Evolutionary conservation across 2,888 invertebrate species (phyloP).

Genomic region (Notocelia uddmanniana): DNA sequence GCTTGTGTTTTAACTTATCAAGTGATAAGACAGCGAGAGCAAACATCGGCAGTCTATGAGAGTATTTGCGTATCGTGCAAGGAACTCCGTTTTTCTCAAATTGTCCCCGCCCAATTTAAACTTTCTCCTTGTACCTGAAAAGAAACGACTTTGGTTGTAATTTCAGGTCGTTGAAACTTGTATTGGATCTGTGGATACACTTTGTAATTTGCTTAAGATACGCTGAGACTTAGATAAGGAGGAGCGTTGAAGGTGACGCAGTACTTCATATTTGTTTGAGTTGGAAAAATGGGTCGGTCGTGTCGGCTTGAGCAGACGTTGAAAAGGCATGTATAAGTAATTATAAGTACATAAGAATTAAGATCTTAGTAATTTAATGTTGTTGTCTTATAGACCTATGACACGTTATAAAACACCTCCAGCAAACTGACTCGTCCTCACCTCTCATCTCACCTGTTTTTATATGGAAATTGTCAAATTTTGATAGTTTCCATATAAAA

Average conservation of each 20-base stretch:
- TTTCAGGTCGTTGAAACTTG: slow-evolving; percentile 58
- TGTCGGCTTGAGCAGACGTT: slow-evolving; percentile 3
- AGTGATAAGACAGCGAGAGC: slow-evolving; percentile 78
- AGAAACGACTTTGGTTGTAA: slow-evolving; percentile 61
- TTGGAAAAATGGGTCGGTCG: slow-evolving; percentile 34
- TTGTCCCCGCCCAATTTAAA: slow-evolving; percentile 65
- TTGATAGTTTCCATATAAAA: too few relatives aligned
- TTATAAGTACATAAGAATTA: background rate
- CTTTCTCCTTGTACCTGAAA: slow-evolving; percentile 70
- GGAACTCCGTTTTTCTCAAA: slow-evolving; percentile 74
- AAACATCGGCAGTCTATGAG: slow-evolving; percentile 80
- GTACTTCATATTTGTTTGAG: slow-evolving; percentile 32
- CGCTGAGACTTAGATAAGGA: slow-evolving; percentile 24
- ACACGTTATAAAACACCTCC: too few relatives aligned
- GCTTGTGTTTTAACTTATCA: slow-evolving; percentile 85
- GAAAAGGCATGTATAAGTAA: background rate
- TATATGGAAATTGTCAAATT: too few relatives aligned
- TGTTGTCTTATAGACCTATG: too few relatives aligned
- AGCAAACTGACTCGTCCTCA: too few relatives aligned
- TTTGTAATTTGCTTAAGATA: slow-evolving; percentile 50
- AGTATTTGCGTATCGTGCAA: slow-evolving; percentile 81
- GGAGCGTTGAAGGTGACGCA: slow-evolving; percentile 25
- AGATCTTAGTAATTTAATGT: background rate
- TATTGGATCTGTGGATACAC: slow-evolving; percentile 51
- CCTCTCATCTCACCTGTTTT: too few relatives aligned